phyloP scores from a whole-genome alignment of 2,113 vertebrate species.

The Nematolebias whitei region DNA sequence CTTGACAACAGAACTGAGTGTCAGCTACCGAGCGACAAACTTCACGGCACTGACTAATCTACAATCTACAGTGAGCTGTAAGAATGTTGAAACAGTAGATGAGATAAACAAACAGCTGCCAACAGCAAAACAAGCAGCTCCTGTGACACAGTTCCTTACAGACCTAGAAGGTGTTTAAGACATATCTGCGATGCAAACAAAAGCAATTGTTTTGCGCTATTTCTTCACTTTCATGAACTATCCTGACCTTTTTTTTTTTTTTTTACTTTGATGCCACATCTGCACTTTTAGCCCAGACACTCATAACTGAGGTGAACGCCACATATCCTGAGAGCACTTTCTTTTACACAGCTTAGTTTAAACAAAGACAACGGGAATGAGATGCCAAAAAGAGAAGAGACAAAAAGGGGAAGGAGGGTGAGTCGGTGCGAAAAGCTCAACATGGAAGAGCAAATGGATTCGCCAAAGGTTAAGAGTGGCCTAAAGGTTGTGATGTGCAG shows the following conservation, averaged over 20 bases:
- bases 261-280: conserved; percentile 38
- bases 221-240: conserved; percentile 12
- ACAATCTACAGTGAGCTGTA: neutral
- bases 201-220: neutral
- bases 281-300: conserved; percentile 30
- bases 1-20: conserved; percentile 4
- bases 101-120: conserved; percentile 26
- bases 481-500: conserved; percentile 6
- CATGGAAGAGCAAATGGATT: conserved; percentile 1
- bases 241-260: conserved; percentile 32
- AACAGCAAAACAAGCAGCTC: conserved; percentile 9
- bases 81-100: conserved; percentile 5
- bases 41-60: conserved; percentile 2
- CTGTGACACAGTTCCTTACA: conserved; percentile 7
- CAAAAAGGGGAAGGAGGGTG: conserved; percentile 31
- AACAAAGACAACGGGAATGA: conserved; percentile 22
- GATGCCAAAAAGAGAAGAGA: conserved; percentile 21
- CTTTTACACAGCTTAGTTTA: conserved; percentile 60
- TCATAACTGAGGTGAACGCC: conserved; percentile 32
- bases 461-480: conserved; percentile 8
- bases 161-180: neutral
- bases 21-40: neutral
- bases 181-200: neutral
- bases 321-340: conserved; percentile 50
- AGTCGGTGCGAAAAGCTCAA: conserved; percentile 21